These are phyloP conservation scores for Hippoglossus stenolepis DNA, from an alignment of 2,113 vertebrate genomes.

Conservation along the genomic window DNA sequence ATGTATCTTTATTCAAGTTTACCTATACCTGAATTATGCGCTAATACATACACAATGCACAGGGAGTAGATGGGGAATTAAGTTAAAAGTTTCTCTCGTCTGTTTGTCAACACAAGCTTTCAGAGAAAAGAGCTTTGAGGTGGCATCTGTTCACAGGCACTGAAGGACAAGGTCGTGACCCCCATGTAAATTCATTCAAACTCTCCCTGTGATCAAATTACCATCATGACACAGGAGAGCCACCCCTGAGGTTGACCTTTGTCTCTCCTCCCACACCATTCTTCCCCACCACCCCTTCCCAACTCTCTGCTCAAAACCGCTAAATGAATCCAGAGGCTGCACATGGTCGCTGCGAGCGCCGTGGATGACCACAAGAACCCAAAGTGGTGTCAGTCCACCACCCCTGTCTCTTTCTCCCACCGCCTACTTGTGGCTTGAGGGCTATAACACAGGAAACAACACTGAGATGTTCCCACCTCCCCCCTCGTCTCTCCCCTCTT, in stretches of 20 bases:
- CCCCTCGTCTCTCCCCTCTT: neutral
- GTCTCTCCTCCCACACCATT: conserved; percentile 24
- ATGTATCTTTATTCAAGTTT: neutral
- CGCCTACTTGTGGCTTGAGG: conserved; percentile 46
- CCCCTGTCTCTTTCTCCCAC: conserved; percentile 11
- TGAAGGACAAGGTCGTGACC: conserved; percentile 43
- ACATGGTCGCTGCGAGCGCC: conserved; percentile 22
- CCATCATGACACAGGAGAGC: conserved; percentile 25
- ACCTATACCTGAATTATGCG: neutral
- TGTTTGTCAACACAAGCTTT: conserved; percentile 1
- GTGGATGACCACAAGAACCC: conserved; percentile 58
- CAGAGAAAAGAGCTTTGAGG: neutral
- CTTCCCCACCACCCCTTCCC: neutral
- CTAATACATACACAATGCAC: neutral
- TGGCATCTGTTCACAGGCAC: neutral
- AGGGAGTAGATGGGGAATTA: neutral
- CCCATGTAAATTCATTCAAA: conserved; percentile 1
- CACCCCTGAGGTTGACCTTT: conserved; percentile 40
- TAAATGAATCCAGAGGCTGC: conserved; percentile 66
- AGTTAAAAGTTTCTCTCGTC: neutral
- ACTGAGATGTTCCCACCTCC: conserved; percentile 62
- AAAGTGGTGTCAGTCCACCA: conserved; percentile 25
- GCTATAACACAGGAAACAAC: conserved; percentile 71
- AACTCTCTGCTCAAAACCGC: conserved; percentile 41
- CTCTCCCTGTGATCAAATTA: conserved; percentile 41